Percentiles rank a stretch among this genome's conserved stretches.
Evolutionary conservation across 1,140 invertebrate genomes (phyloP).

Genomic region (Anastatus disparis): DNA sequence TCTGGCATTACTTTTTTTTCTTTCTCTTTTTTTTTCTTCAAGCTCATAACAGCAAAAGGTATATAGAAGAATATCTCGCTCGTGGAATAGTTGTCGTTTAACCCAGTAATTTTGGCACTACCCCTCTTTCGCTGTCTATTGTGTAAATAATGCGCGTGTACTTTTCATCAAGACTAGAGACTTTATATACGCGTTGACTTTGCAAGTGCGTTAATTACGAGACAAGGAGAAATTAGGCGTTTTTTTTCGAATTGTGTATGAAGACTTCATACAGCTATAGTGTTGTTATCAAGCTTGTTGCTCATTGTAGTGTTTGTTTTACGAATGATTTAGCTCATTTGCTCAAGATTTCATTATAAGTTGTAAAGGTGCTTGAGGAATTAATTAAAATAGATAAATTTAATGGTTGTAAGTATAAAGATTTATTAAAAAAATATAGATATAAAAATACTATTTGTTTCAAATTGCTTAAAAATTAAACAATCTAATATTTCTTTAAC

Average conservation of each 20-base stretch:
- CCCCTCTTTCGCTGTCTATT: not conserved
- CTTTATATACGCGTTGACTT: not conserved
- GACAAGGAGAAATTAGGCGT: too few species aligned
- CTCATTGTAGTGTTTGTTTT: too few species aligned
- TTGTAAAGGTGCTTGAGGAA: too few species aligned
- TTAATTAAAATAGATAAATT: too few species aligned
- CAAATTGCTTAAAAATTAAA: not conserved
- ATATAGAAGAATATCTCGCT: too few species aligned
- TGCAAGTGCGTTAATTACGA: not conserved
- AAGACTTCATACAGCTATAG: too few species aligned
- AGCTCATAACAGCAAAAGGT: slow-evolving; percentile 3
- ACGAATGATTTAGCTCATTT: too few species aligned
- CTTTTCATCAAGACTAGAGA: not conserved
- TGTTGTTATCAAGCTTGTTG: too few species aligned
- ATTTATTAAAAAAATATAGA: not conserved
- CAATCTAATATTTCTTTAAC: not conserved
- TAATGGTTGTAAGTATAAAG: too few species aligned
- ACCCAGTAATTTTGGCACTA: slow-evolving; percentile 16
- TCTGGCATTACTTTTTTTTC: not conserved
- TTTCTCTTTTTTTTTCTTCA: not conserved
- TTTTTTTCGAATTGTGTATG: too few species aligned
- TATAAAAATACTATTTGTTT: not conserved
- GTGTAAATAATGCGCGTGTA: not conserved
- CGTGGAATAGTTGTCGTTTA: slow-evolving; percentile 1
- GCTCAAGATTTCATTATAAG: too few species aligned